Evolutionary conservation across 2,797 vertebrate species (phyloP).

Genomic region (Orientallactaga sibirica): DNA sequence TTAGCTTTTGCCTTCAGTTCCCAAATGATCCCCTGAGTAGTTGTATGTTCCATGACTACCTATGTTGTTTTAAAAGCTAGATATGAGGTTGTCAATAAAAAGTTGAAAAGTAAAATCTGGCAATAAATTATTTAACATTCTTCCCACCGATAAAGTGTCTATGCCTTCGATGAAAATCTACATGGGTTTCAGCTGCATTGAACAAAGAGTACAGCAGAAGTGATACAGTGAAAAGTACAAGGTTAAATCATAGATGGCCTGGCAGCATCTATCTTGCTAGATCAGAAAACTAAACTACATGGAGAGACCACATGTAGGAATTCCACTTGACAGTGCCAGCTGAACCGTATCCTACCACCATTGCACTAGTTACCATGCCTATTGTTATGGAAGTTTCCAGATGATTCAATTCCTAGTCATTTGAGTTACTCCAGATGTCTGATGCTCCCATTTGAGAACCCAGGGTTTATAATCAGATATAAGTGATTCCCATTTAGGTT

Average conservation of each 20-base stretch:
- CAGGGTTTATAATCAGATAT: not conserved
- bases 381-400: not conserved
- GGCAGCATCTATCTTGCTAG: not conserved
- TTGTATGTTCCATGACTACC: not conserved
- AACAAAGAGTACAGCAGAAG: not conserved
- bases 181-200: not conserved
- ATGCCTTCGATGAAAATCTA: not conserved
- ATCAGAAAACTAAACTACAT: not conserved
- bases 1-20: not conserved
- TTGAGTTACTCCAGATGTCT: constrained; percentile 1
- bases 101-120: no score
- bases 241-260: not conserved
- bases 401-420: not conserved
- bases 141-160: not conserved
- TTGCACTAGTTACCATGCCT: not conserved
- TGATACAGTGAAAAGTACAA: not conserved
- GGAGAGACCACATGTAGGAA: not conserved
- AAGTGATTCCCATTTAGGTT: not conserved
- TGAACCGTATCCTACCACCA: not conserved
- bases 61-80: no score
- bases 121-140: not conserved
- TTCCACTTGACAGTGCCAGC: not conserved
- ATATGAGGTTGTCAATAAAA: no score
- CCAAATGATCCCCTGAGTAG: not conserved
- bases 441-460: not conserved